A percentile compares a stretch with the other conserved stretches of the same genome.
Evolutionary conservation across 2,113 vertebrate species (phyloP).

Genomic region (Ivindomyrus marchei): DNA sequence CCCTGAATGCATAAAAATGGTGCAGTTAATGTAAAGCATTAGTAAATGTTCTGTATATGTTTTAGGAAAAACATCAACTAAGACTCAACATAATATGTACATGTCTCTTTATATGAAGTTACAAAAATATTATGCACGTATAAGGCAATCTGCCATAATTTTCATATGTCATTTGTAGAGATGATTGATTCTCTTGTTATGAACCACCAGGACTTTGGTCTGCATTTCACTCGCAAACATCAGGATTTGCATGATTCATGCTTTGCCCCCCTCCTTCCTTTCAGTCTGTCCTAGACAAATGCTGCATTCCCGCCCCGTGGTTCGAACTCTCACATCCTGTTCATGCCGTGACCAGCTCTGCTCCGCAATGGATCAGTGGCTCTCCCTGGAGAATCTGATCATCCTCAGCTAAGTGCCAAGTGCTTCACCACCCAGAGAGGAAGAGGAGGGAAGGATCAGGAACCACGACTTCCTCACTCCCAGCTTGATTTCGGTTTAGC

Average conservation of each 20-base stretch:
- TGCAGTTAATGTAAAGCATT: neutral
- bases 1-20: neutral
- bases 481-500: neutral
- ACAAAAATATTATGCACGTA: neutral
- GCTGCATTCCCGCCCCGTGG: neutral
- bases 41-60: neutral
- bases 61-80: neutral
- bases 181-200: neutral
- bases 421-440: neutral
- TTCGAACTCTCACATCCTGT: neutral
- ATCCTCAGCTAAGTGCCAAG: neutral
- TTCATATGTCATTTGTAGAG: neutral
- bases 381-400: neutral
- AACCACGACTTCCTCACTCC: neutral
- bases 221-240: neutral
- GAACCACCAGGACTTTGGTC: neutral
- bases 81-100: neutral
- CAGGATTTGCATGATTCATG: neutral
- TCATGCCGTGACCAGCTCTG: neutral
- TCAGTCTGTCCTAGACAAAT: neutral
- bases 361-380: neutral
- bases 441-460: neutral
- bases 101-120: neutral
- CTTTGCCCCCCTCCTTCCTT: neutral
- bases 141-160: neutral